Conservation (phyloP, 1,140 invertebrate species). For the Stegodyphus dumicola region DNA sequence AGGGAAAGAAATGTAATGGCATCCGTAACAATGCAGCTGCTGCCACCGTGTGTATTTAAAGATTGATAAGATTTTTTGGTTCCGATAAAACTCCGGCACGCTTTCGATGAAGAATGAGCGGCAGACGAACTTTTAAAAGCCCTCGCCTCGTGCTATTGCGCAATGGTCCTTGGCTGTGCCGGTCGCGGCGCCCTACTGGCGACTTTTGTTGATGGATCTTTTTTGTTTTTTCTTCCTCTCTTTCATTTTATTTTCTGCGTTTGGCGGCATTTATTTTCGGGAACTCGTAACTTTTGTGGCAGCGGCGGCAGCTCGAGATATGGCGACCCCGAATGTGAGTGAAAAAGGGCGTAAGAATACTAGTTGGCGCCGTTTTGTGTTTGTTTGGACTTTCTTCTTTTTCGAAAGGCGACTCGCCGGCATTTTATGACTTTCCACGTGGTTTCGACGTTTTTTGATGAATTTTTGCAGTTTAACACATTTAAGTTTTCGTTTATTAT, state of each 20-base stretch:
- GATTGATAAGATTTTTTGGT: no score
- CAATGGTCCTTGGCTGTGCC: constrained; percentile 56
- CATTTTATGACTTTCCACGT: constrained; percentile 43
- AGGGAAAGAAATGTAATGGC: no score
- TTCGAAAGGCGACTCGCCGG: constrained; percentile 15
- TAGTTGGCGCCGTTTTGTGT: constrained; percentile 48
- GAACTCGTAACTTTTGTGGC: constrained; percentile 58
- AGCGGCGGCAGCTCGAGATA: constrained; percentile 45
- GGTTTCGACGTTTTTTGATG: not conserved
- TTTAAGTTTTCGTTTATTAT: no score
- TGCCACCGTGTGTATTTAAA: no score
- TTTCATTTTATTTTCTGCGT: constrained; percentile 43
- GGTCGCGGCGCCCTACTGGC: constrained; percentile 54
- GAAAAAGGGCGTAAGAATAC: constrained; percentile 34
- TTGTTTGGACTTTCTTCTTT: constrained; percentile 42
- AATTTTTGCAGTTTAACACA: not conserved
- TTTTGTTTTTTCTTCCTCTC: constrained; percentile 17
- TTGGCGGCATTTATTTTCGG: constrained; percentile 61
- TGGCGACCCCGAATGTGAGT: constrained; percentile 38
- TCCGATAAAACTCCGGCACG: no score
- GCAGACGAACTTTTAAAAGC: not conserved
- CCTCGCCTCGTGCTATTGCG: constrained; percentile 30
- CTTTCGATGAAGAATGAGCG: no score
- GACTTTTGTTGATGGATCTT: constrained; percentile 57
- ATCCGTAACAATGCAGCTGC: no score